A percentile compares a stretch with the other conserved stretches of the same genome.
These are phyloP conservation scores for Lasioglossum baleicum DNA, from an alignment of 1,140 invertebrate species.

Conservation along the genomic window DNA sequence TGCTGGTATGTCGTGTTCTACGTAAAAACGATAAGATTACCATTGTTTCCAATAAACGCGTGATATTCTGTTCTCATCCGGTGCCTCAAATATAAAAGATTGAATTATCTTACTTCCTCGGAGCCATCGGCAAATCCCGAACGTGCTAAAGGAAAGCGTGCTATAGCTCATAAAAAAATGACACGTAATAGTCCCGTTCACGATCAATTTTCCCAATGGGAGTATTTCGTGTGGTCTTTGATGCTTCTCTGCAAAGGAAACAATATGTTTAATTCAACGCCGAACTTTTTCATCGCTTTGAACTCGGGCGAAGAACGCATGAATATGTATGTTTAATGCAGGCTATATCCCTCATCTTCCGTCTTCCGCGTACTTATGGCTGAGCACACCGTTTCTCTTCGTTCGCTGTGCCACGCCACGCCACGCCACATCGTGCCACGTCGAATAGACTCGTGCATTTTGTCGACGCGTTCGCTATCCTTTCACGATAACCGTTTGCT, in stretches of 20 bases:
- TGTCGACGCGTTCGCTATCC: background rate
- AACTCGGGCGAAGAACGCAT: background rate
- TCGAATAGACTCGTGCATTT: background rate
- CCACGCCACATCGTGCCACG: no score
- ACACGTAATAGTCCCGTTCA: background rate
- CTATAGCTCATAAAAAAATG: background rate
- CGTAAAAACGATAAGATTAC: no score
- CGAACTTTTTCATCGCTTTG: background rate
- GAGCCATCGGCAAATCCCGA: background rate
- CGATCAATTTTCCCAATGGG: background rate
- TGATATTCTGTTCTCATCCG: no score
- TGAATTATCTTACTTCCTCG: background rate
- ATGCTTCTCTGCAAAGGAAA: background rate
- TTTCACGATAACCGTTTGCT: slow-evolving; percentile 11
- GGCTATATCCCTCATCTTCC: background rate
- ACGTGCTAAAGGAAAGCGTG: background rate
- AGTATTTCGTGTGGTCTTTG: background rate
- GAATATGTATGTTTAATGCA: slow-evolving; percentile 13
- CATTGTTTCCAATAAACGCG: no score
- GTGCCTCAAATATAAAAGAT: no score
- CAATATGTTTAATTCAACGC: slow-evolving; percentile 28
- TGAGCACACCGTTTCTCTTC: no score
- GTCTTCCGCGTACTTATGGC: background rate
- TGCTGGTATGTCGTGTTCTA: no score
- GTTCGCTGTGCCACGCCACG: no score